Base-by-base conservation (phyloP, 1,140 invertebrate species). In the Latrodectus geometricus region DNA sequence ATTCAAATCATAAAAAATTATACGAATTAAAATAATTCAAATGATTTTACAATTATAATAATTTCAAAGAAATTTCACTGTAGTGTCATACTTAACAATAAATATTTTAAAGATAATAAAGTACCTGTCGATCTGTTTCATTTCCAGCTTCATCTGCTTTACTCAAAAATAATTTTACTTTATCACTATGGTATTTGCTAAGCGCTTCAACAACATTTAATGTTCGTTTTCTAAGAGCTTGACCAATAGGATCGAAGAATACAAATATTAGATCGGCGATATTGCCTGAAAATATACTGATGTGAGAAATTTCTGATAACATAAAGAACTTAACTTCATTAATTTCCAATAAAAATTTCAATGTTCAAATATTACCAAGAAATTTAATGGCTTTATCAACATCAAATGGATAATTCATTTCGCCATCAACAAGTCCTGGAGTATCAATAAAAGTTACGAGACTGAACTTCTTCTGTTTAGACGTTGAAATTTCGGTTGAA, bases 361-460 rank as follows among this genome's bases (percentile, higher is more conserved):
- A 61, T 14, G 8, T 4, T 56, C 2, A 61, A 61, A 81, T 9
- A 85, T 89, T 90, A 92, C 92, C 93, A 56, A 94, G 89, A 93
- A 93, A 94, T 7, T 92, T 88, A 73, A 94, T 92, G 20, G 93
- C 90, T 88, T 93, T 91, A 88, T 94, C 93, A 11, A 94, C 93
- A 92, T 94, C 93, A 91, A 93, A 94, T 9, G 93, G 93, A 90
- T 94, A 94, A 86, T 93, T 93, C 93, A 94, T 93, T 88, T 93
- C 93, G 5, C 94, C 94, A 91, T 94, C 93, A 5, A 94, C 94
- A 12, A 94, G 89, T 11, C 93, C 94, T 54, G 94, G 93, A 7
- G 93, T 93, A 88, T 94, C 94, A 56, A 94, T 92, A 90, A 94
- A 94, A 15, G 93, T 94, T 9, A 94, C 93, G 77, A 94, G 89